Percentiles rank a stretch among this genome's conserved stretches.
Evolutionary conservation across 35 echinoderm and acorn worm genomes (phyloP).

Genomic region (Heliocidaris tuberculata): DNA sequence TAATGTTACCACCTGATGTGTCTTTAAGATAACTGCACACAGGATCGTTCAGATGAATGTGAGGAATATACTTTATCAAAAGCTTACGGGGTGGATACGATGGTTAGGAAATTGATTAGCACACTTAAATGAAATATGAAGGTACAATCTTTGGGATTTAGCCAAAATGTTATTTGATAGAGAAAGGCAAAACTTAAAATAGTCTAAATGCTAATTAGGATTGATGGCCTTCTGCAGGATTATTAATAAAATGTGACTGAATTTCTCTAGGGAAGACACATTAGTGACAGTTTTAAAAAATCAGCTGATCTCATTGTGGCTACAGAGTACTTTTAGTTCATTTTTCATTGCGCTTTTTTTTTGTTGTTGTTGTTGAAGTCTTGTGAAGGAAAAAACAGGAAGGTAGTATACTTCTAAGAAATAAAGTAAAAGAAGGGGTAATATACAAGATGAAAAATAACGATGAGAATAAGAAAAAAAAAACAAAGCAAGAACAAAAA

Average conservation of each 20-base stretch:
- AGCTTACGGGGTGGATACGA: background rate
- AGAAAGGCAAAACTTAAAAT: background rate
- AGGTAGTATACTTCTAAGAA: too few relatives aligned
- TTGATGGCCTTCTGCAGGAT: background rate
- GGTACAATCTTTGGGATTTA: background rate
- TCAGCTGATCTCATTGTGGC: background rate
- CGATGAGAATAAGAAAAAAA: background rate
- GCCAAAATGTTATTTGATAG: background rate
- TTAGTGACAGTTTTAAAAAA: background rate
- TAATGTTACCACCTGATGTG: too few relatives aligned
- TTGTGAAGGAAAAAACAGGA: background rate
- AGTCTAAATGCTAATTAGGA: background rate
- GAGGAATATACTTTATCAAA: too few relatives aligned
- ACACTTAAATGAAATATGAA: background rate
- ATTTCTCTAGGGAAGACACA: background rate
- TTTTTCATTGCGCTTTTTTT: background rate
- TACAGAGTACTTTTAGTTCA: background rate
- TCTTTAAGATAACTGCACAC: too few relatives aligned
- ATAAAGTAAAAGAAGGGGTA: background rate
- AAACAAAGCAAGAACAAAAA: background rate
- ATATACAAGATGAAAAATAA: background rate
- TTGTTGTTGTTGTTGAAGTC: too few relatives aligned
- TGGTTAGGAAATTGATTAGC: background rate
- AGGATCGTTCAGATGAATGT: too few relatives aligned
- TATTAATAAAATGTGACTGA: background rate